Evolutionary conservation across 1,140 invertebrate species (phyloP), one percentile per base, ranked within the genome.

Genomic region (Apocrypta bakeri): DNA sequence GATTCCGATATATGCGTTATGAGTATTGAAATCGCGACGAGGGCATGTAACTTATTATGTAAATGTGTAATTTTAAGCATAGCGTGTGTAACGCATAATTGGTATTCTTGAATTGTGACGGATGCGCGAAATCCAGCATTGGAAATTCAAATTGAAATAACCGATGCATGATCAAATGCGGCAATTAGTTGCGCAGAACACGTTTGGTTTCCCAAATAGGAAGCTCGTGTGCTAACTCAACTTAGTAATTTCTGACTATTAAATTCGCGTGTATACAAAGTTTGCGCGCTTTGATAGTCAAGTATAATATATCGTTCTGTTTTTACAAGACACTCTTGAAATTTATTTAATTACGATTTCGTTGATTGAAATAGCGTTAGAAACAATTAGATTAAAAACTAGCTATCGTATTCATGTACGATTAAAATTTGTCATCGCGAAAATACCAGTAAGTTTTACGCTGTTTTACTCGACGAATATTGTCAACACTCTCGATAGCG

Each of bases 61-160:
- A 56, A 21, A n/a, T 56, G 48, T n/a, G 17, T 17, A 8, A 56
- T 56, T 56, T 56, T 6, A 48, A 48, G 14, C 4, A 7, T 17
- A 56, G 6, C 48, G 17, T n/a, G 48, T n/a, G 48, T n/a, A n/a
- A 56, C 48, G 48, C 48, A 21, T 56, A 1, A 56, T 4, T 56
- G 21, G n/a, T 21, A 56, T 56, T 56, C 48, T 56, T 56, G 21
- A 56, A 56, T 21, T 7, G 48, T 4, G 17, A 8, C 64, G 64
- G 4, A 12, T 4, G 31, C n/a, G 42, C 12, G 37, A 12, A 73
- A 73, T 73, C 42, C 21, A 25, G 3, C 37, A 37, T 48, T 40
- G 1, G 33, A 73, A 73, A 73, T 73, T 48, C 14, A 42, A 42
- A 73, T 73, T 40, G 37, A 73, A 73, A 73, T 42, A 42, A 42